A percentile compares a stretch with the other conserved stretches of the same genome.
These are phyloP conservation scores for Accipiter cooperii DNA, from an alignment of 2,113 vertebrate species.

Conservation along the genomic window DNA sequence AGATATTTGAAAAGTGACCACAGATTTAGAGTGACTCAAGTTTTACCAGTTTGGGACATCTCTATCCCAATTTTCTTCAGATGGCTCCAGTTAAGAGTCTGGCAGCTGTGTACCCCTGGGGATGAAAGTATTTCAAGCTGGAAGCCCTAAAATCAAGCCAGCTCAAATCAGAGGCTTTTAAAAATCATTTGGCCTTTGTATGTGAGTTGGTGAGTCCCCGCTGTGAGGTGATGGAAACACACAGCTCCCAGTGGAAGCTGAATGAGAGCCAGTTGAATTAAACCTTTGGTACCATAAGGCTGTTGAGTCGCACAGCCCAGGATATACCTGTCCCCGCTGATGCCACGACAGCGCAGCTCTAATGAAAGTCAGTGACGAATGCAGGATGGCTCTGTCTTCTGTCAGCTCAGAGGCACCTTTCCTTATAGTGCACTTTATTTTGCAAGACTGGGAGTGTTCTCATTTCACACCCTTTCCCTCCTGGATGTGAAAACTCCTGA, in stretches of 20 bases:
- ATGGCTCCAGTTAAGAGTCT: not conserved
- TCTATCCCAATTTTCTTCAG: not conserved
- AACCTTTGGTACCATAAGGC: not conserved
- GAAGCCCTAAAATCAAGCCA: not conserved
- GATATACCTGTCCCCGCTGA: not conserved
- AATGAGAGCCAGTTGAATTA: not conserved
- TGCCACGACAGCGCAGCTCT: not conserved
- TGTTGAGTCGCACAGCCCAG: not conserved
- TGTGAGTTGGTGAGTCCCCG: not conserved
- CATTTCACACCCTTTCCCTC: not conserved
- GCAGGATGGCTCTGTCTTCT: not conserved
- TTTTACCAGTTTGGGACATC: not conserved
- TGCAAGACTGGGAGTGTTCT: not conserved
- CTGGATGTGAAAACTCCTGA: not conserved
- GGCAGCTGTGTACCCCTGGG: not conserved
- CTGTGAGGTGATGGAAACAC: not conserved
- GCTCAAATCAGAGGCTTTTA: not conserved
- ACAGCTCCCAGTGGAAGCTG: not conserved
- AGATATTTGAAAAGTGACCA: not conserved
- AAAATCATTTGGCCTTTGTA: not conserved
- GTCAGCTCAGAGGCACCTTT: not conserved
- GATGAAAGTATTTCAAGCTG: not conserved
- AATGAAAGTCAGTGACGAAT: not conserved
- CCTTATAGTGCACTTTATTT: not conserved
- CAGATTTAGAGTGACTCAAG: not conserved